Base-by-base conservation (phyloP, 2,888 invertebrate genomes). In the Automeris io region DNA sequence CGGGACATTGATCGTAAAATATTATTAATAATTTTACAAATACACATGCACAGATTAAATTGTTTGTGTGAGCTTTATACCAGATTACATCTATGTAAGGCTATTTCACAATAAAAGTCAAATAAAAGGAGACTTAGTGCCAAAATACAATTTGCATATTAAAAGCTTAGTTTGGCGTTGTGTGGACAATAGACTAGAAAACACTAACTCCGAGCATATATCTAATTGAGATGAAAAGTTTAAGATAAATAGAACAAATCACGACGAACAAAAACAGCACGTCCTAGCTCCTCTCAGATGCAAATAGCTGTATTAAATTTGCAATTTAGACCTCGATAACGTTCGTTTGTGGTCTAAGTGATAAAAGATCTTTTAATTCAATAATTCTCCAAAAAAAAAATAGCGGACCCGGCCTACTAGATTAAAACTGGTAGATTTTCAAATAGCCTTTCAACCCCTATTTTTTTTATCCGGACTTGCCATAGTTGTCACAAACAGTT, bases 291-390 rank as follows among this genome's bases (percentile, higher is more conserved):
- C 78, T 85, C 83, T 83, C 71, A 74, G 65, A 86, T 83, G 85
- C 82, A 83, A 85, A 86, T 85, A 60, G 72, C 69, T 76, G 78
- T 80, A 81, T 85, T 81, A 81, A 81, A 82, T 85, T 82, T 80
- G 80, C 81, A 81, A 79, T 85, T 82, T 80, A 74, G 73, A 76
- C 74, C 69, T 68, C 66, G 76, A 78, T 77, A 77, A 72, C 65
- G 62, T 61, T 58, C 47, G 45, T 36, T 37, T 50, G 24, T 49
- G 61, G 62, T 50, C 25, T 43, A 70, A 66, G 53, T 36, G 18
- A 54, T 1, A 49, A 57, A 51, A 45, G 31, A n/a, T 29, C 25
- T 33, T 34, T 34, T 40, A 38, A 29, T 9, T 41, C 4, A 5
- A n/a, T 24, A 16, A 8, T 23, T 18, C 11, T 22, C 23, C 8